These are phyloP conservation scores for Trachelus troglodyta DNA, from an alignment of 2,888 invertebrate species.

Conservation along the genomic window DNA sequence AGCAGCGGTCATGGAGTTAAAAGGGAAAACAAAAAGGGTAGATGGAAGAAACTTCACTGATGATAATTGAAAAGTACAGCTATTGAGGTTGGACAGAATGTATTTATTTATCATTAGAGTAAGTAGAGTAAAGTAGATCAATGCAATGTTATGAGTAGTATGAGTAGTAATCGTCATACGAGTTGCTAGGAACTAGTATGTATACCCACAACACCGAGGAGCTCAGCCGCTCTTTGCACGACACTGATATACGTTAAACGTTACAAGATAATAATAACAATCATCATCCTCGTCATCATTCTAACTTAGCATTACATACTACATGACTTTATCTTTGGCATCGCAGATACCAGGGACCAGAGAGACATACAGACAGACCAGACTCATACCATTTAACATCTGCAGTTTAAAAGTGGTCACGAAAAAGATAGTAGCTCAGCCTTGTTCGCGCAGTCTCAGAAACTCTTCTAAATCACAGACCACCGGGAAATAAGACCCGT, in stretches of 20 bases:
- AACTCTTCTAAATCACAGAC: constrained; percentile 14
- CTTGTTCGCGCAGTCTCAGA: constrained; percentile 16
- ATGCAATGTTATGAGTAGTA: constrained; percentile 65
- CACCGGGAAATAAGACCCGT: constrained; percentile 4
- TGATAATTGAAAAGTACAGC: not conserved
- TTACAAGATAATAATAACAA: constrained; percentile 55
- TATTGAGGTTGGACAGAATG: constrained; percentile 63
- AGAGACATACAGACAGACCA: not conserved
- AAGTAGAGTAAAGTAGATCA: constrained; percentile 65
- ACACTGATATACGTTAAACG: constrained; percentile 65
- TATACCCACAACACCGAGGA: constrained; percentile 66
- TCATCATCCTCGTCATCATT: constrained; percentile 38
- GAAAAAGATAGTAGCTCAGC: constrained; percentile 4
- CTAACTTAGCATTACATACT: constrained; percentile 42
- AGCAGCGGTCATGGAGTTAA: not conserved
- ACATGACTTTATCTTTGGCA: constrained; percentile 46
- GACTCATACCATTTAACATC: constrained; percentile 6
- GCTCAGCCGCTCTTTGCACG: constrained; percentile 62
- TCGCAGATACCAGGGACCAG: constrained; percentile 30
- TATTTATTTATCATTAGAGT: constrained; percentile 64
- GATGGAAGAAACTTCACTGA: not conserved
- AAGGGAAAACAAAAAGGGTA: not conserved
- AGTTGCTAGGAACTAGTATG: constrained; percentile 66
- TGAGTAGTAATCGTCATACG: constrained; percentile 65
- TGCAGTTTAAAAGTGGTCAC: not conserved